A percentile compares a stretch with the other conserved stretches of the same genome.
phyloP scores from a whole-genome alignment of 2,113 vertebrate genomes.

The Athene noctua region DNA sequence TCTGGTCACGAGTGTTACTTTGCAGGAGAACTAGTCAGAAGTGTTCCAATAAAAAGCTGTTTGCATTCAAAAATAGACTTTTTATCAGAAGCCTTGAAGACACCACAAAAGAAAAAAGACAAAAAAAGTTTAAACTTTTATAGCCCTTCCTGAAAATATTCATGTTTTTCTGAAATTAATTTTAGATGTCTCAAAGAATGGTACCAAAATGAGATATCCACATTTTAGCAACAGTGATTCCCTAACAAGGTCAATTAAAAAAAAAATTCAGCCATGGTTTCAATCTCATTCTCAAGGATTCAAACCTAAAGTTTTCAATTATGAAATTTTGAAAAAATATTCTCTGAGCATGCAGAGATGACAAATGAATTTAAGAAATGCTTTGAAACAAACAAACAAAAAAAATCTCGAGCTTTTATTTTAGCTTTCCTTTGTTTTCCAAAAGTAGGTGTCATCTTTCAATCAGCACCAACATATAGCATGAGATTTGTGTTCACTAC shows the following conservation, averaged over 20 bases:
- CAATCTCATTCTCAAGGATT: background rate
- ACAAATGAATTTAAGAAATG: background rate
- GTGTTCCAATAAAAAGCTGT: background rate
- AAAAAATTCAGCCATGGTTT: background rate
- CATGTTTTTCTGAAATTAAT: background rate
- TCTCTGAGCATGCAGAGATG: background rate
- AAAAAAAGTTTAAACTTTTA: background rate
- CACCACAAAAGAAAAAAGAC: background rate
- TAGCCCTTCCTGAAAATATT: background rate
- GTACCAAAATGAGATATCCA: background rate
- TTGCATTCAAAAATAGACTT: background rate
- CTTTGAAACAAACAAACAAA: background rate
- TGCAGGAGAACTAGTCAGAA: background rate
- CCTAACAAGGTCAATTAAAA: background rate
- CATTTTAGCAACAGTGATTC: background rate
- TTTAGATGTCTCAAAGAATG: background rate
- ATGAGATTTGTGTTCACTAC: constrained; percentile 25
- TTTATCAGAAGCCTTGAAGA: background rate
- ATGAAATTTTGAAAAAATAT: background rate
- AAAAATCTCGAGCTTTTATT: background rate
- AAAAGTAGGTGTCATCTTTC: constrained; percentile 34
- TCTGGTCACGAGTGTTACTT: background rate
- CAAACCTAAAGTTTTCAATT: background rate
- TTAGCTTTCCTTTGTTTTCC: constrained; percentile 27
- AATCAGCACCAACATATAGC: background rate